Percentiles rank a stretch among this genome's conserved stretches.
phyloP scores from a whole-genome alignment of 1,140 invertebrate genomes.

The Heliconius melpomene region DNA sequence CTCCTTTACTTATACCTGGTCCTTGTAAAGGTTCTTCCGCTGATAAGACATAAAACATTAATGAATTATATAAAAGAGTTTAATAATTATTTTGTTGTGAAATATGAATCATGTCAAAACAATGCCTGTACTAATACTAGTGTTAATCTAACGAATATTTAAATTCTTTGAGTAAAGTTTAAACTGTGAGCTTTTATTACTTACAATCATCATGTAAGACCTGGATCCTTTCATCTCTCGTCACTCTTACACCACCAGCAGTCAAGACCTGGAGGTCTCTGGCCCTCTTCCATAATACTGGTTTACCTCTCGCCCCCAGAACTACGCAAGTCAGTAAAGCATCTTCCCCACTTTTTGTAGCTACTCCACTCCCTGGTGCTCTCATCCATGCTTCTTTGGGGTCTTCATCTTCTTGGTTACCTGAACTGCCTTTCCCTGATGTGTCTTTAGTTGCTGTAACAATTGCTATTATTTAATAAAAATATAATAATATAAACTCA shows the following conservation, averaged over 20 bases:
- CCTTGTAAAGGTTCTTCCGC: conserved; percentile 78
- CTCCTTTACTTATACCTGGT: conserved; percentile 82
- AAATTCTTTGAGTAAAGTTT: too few relatives aligned
- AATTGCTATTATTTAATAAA: too few relatives aligned
- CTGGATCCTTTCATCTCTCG: conserved; percentile 85
- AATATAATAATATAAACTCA: too few relatives aligned
- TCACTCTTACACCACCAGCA: conserved; percentile 87
- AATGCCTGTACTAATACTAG: too few relatives aligned
- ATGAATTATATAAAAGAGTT: too few relatives aligned
- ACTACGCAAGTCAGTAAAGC: conserved; percentile 89
- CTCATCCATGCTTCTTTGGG: conserved; percentile 67
- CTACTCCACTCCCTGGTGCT: conserved; percentile 56
- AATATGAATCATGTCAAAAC: too few relatives aligned
- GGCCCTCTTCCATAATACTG: conserved; percentile 87
- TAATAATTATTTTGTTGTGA: too few relatives aligned
- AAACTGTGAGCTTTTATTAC: conserved; percentile 24
- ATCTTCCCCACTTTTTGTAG: conserved; percentile 85
- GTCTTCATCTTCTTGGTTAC: conserved; percentile 59
- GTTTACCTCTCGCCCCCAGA: conserved; percentile 83
- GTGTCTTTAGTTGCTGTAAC: conserved; percentile 58
- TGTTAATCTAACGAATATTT: too few relatives aligned
- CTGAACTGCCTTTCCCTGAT: conserved; percentile 45
- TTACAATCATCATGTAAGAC: conserved; percentile 86
- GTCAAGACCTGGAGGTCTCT: conserved; percentile 87
- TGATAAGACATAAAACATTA: conserved; percentile 25